phyloP scores from a whole-genome alignment of 2,797 vertebrate genomes.

The Esox masquinongy region DNA sequence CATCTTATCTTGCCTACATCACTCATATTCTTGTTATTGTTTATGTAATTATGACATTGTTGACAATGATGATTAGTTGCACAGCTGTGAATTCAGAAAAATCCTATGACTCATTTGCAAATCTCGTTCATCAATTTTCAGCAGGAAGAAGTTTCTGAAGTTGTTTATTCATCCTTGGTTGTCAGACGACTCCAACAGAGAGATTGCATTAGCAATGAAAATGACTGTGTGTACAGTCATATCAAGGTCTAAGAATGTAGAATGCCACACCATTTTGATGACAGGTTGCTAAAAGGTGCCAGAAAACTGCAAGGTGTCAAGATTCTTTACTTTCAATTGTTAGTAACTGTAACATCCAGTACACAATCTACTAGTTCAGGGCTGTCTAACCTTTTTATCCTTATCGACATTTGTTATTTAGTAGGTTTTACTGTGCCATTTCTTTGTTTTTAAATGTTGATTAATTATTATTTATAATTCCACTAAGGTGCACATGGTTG shows the following conservation, averaged over 20 bases:
- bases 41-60: neutral
- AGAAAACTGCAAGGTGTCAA: neutral
- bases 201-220: neutral
- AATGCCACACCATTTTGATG: neutral
- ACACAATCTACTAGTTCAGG: too few relatives aligned
- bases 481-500: too few relatives aligned
- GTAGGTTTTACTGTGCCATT: too few relatives aligned
- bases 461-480: too few relatives aligned
- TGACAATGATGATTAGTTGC: neutral
- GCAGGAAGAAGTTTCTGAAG: slow-evolving; percentile 41
- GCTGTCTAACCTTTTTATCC: too few relatives aligned
- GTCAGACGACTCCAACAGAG: slow-evolving; percentile 28
- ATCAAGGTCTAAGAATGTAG: slow-evolving; percentile 35
- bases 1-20: neutral
- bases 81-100: neutral
- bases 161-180: slow-evolving; percentile 55
- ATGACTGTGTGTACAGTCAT: slow-evolving; percentile 55
- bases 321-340: too few relatives aligned
- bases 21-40: neutral
- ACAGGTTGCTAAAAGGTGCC: neutral
- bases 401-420: too few relatives aligned
- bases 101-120: neutral
- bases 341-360: too few relatives aligned
- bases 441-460: too few relatives aligned
- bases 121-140: slow-evolving; percentile 20